Evolutionary conservation across 2,888 invertebrate species (phyloP).

Genomic region (Calephelis perditalis): DNA sequence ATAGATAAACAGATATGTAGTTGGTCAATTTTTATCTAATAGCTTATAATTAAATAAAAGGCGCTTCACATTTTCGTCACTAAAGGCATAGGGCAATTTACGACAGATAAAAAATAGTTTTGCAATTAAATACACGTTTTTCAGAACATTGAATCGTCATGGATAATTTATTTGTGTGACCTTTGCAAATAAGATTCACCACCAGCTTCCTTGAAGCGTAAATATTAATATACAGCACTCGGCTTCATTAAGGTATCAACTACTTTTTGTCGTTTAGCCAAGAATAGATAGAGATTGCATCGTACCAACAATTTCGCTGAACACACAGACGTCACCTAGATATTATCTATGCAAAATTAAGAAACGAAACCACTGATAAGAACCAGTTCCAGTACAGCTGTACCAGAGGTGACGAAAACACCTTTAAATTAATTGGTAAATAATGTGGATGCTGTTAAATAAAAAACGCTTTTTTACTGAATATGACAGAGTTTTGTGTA

Average conservation of each 20-base stretch:
- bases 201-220: constrained; percentile 18
- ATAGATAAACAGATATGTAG: too few species aligned
- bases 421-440: too few species aligned
- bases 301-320: constrained; percentile 53
- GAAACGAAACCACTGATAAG: not conserved
- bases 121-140: constrained; percentile 11
- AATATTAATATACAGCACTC: constrained; percentile 12
- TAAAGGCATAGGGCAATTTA: too few species aligned
- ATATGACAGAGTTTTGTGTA: too few species aligned
- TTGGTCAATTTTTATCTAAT: too few species aligned
- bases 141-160: constrained; percentile 21
- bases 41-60: too few species aligned
- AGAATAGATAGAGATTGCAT: constrained; percentile 35
- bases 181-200: constrained; percentile 20
- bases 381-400: constrained; percentile 2
- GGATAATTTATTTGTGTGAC: constrained; percentile 23
- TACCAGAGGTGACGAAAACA: not conserved
- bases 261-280: constrained; percentile 1
- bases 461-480: too few species aligned
- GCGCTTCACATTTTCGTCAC: too few species aligned
- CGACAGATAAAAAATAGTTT: not conserved
- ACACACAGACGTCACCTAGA: constrained; percentile 50
- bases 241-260: not conserved
- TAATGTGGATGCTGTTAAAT: too few species aligned
- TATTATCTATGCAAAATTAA: constrained; percentile 29